Base-by-base conservation (phyloP, 2,113 vertebrate genomes). In the Cyprinus carpio region DNA sequence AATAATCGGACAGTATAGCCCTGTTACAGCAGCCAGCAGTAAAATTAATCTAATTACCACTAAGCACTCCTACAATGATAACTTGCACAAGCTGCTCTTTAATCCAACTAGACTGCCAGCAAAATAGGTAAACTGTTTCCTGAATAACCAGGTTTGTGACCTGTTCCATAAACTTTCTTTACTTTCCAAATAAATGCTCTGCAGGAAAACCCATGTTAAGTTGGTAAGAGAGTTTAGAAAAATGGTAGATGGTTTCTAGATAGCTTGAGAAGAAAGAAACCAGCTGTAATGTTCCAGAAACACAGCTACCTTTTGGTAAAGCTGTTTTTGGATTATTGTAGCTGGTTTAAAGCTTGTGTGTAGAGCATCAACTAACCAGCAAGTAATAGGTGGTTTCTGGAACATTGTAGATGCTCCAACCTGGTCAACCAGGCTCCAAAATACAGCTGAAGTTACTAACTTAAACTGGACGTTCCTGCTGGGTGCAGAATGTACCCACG, bases 1-100 rank as follows among this genome's bases (percentile, higher is more conserved):
- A 31, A 74, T 25, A 67, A 65, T 23, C 8, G 2, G n/a, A 69
- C 16, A 34, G 18, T 29, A n/a, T 31, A 67, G 31, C 18, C n/a
- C n/a, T 27, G 25, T 81, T 51, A 51, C 25, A 51, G n/a, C 10
- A 67, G 18, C 40, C 62, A 69, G 27, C 79, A 67, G 62, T 69
- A 69, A 51, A 69, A 69, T 54, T 20, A 69, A 82, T 82, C 80
- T 49, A 82, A 82, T 82, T 69, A 51, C 64, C 80, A 51, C 27
- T 34, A 82, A 69, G 25, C 27, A 31, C 46, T 51, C 27, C 27
- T 18, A 80, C 18, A 46, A 80, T 27, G 77, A 43, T 46, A 62
- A 80, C 4, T 82, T 51, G n/a, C 43, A 82, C 79, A 23, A 81
- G 34, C 80, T 69, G 43, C 25, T 51, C 77, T 82, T 82, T 69